A percentile compares a stretch with the other conserved stretches of the same genome.
Conservation (phyloP, 2,888 invertebrate genomes). For the Thera britannica region DNA sequence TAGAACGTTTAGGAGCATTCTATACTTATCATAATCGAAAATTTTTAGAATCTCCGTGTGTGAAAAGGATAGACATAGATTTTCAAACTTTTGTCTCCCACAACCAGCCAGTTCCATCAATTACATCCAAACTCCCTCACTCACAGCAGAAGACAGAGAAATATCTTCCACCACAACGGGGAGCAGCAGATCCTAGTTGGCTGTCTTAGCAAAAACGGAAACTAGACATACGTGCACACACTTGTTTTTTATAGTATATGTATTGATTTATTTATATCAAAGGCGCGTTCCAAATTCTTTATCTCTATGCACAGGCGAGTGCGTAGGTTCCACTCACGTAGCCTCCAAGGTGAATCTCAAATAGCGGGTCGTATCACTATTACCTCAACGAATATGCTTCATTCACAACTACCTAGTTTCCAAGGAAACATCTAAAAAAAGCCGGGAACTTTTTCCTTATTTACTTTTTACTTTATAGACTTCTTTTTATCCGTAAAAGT, state of each 20-base stretch:
- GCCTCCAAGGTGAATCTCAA: constrained; percentile 64
- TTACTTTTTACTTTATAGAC: not conserved
- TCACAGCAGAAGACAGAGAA: too few relatives aligned
- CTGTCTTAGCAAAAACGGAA: too few relatives aligned
- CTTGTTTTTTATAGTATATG: too few relatives aligned
- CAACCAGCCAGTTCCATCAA: too few relatives aligned
- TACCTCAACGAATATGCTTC: constrained; percentile 60
- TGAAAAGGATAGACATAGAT: too few relatives aligned
- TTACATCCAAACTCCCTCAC: too few relatives aligned
- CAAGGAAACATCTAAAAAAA: not conserved
- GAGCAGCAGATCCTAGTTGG: too few relatives aligned
- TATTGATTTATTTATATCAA: not conserved
- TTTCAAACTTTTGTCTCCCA: too few relatives aligned
- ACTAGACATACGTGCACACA: too few relatives aligned
- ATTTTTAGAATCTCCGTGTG: not conserved
- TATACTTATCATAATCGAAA: not conserved
- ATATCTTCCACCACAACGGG: too few relatives aligned
- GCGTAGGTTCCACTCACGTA: constrained; percentile 70
- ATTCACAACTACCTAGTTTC: constrained; percentile 54
- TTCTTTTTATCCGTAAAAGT: not conserved
- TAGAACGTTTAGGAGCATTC: not conserved
- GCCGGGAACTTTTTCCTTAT: not conserved
- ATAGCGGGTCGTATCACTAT: constrained; percentile 55
- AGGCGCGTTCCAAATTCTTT: constrained; percentile 32
- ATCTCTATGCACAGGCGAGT: constrained; percentile 58